A percentile compares a stretch with the other conserved stretches of the same genome.
phyloP scores from a whole-genome alignment of 2,797 vertebrate genomes.

The Xerus rutilus region DNA sequence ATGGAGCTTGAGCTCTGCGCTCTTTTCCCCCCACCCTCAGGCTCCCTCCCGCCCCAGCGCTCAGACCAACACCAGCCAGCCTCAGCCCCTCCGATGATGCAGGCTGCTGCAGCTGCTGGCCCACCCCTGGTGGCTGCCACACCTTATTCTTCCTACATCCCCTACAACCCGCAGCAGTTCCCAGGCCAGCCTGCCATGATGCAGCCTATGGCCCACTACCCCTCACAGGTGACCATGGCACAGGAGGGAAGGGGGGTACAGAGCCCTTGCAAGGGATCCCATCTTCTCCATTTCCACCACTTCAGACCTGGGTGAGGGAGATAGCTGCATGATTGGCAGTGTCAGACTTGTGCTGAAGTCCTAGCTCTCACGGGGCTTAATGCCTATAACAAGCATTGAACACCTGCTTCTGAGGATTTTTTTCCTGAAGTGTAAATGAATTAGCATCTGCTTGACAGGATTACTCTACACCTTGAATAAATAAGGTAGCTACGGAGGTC shows the following conservation, averaged over 20 bases:
- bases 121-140: constrained; percentile 94
- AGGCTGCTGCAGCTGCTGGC: constrained; percentile 92
- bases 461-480: too few relatives aligned
- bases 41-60: constrained; percentile 91
- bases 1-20: constrained; percentile 29
- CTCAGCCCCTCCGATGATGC: constrained; percentile 92
- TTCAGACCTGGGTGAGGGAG: not conserved
- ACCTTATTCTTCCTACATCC: constrained; percentile 94
- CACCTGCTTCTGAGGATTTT: too few relatives aligned
- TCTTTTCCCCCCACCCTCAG: constrained; percentile 76
- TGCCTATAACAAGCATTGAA: not conserved
- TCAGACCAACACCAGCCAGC: constrained; percentile 92
- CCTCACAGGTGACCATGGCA: constrained; percentile 90
- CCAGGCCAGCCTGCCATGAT: constrained; percentile 91
- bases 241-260: not conserved
- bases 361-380: not conserved
- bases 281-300: not conserved
- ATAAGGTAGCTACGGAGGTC: not conserved
- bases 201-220: constrained; percentile 94
- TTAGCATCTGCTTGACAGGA: fast-evolving
- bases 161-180: constrained; percentile 91
- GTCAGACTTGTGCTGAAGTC: not conserved
- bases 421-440: not conserved
- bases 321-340: not conserved
- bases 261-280: not conserved